Conservation (phyloP, 1,140 invertebrate genomes). For the Anoplolepis gracilipes region DNA sequence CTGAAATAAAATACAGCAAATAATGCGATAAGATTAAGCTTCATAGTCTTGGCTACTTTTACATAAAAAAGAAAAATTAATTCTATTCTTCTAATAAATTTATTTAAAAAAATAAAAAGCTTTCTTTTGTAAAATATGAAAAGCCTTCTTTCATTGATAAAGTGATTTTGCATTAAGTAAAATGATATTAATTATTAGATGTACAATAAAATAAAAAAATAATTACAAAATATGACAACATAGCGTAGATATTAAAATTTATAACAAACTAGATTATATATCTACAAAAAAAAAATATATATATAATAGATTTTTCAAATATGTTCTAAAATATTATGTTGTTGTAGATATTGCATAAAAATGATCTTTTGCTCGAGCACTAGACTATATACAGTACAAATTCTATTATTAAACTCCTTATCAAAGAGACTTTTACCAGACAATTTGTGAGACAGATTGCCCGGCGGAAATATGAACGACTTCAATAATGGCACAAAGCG, state of each 20-base stretch:
- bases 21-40: conserved; percentile 20
- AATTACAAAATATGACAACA: neutral
- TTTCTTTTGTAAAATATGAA: neutral
- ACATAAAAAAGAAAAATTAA: neutral
- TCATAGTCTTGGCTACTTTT: neutral
- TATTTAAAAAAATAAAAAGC: neutral
- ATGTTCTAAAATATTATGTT: neutral
- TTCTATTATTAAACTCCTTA: neutral
- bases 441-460: conserved; percentile 35
- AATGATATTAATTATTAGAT: neutral
- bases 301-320: neutral
- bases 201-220: neutral
- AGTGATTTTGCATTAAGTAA: neutral
- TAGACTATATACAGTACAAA: neutral
- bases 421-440: conserved; percentile 15
- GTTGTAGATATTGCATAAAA: neutral
- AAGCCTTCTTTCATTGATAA: neutral
- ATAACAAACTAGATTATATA: neutral
- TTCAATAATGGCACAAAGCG: conserved; percentile 27
- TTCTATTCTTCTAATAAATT: no score
- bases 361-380: neutral
- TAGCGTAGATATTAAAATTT: neutral
- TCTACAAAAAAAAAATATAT: neutral
- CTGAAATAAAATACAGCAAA: conserved; percentile 56
- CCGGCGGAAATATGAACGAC: neutral